Conservation (phyloP, 1,140 invertebrate genomes). For the Aplysia californica region DNA sequence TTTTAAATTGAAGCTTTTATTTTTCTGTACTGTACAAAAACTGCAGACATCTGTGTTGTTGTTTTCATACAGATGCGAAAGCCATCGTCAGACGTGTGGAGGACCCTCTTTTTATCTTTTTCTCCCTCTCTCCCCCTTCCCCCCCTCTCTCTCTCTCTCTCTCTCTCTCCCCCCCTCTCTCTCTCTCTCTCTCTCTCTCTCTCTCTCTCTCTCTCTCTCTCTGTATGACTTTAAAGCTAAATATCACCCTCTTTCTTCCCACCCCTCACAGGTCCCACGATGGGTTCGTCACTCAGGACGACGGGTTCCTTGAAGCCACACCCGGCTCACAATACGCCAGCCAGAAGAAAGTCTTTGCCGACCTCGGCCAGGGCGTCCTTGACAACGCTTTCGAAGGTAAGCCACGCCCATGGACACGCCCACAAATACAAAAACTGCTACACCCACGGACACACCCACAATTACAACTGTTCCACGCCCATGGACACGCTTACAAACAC, state of each 20-base stretch:
- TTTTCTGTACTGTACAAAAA: neutral
- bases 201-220: neutral
- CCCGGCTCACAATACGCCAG: conserved; percentile 61
- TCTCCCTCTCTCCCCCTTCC: neutral
- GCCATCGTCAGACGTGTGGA: neutral
- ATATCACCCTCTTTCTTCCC: neutral
- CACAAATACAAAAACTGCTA: too few species aligned
- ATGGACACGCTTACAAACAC: too few species aligned
- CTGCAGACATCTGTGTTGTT: neutral
- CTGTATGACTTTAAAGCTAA: neutral
- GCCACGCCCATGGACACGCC: too few species aligned
- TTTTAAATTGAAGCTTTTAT: too few species aligned
- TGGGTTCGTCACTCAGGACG: conserved; percentile 51
- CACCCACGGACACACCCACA: too few species aligned
- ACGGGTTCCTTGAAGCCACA: conserved; percentile 55
- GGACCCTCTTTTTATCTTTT: neutral
- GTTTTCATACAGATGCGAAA: neutral
- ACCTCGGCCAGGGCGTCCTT: conserved; percentile 73
- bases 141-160: conserved; percentile 7
- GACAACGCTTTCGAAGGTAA: conserved; percentile 76
- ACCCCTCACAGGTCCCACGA: conserved; percentile 65
- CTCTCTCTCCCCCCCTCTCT: neutral
- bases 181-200: neutral
- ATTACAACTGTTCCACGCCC: too few species aligned
- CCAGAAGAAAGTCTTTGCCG: conserved; percentile 72